These are phyloP conservation scores for Aplocera efformata DNA, from an alignment of 2,888 invertebrate species.

Conservation along the genomic window DNA sequence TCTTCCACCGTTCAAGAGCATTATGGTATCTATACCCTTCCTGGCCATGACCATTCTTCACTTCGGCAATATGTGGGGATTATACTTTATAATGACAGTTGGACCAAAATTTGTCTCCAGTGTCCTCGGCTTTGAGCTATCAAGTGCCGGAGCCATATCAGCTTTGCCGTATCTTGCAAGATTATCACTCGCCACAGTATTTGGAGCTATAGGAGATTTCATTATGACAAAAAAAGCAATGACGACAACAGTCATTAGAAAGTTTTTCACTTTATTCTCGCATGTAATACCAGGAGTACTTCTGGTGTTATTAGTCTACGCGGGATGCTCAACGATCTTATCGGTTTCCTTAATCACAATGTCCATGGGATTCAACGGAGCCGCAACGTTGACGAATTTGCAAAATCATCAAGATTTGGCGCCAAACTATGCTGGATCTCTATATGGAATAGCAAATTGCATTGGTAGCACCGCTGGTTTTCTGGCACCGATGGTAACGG, in stretches of 20 bases:
- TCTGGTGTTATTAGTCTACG: constrained; percentile 78
- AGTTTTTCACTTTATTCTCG: constrained; percentile 83
- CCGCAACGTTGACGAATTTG: constrained; percentile 81
- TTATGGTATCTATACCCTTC: constrained; percentile 84
- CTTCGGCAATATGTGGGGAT: constrained; percentile 88
- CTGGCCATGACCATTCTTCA: constrained; percentile 84
- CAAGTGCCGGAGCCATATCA: constrained; percentile 85
- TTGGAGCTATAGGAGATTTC: constrained; percentile 85
- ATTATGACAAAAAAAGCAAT: constrained; percentile 68
- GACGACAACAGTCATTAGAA: constrained; percentile 77
- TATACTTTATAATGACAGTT: constrained; percentile 87
- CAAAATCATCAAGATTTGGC: constrained; percentile 87
- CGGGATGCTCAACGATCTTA: constrained; percentile 82
- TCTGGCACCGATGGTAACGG: constrained; percentile 86
- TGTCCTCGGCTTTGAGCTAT: constrained; percentile 85
- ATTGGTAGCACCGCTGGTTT: constrained; percentile 86
- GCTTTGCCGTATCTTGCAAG: constrained; percentile 86
- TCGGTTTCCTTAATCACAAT: constrained; percentile 83
- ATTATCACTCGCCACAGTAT: constrained; percentile 84
- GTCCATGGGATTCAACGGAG: constrained; percentile 84
- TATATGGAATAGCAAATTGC: constrained; percentile 89
- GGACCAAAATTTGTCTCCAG: constrained; percentile 88
- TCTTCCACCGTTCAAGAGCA: constrained; percentile 83
- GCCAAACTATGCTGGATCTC: constrained; percentile 88
- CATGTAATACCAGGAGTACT: constrained; percentile 76